phyloP scores from a whole-genome alignment of 2,113 vertebrate species.

The Notothenia rossii region DNA sequence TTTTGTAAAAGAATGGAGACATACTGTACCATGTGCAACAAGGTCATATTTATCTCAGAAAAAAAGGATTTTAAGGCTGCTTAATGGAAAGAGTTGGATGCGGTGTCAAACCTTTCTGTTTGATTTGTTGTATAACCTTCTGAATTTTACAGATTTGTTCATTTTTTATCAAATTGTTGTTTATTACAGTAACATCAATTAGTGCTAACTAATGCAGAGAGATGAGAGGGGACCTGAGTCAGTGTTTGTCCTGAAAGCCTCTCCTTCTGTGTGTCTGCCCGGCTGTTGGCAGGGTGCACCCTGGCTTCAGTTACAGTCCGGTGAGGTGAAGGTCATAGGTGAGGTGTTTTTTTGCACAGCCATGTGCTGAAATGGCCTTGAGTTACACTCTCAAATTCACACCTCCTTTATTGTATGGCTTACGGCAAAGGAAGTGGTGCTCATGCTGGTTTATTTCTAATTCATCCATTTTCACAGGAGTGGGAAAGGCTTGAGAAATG shows the following conservation, averaged over 20 bases:
- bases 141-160: neutral
- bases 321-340: conserved; percentile 60
- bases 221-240: conserved; percentile 34
- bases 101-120: neutral
- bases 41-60: neutral
- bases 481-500: conserved; percentile 14
- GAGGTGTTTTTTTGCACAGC: conserved; percentile 21
- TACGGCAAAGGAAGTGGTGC: neutral
- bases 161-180: neutral
- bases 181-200: neutral
- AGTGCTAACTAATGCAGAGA: neutral
- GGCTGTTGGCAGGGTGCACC: conserved; percentile 38
- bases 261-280: conserved; percentile 25
- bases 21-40: neutral
- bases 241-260: conserved; percentile 50
- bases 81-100: too few species aligned
- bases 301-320: conserved; percentile 54
- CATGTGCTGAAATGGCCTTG: conserved; percentile 19
- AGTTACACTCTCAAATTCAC: conserved; percentile 31
- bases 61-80: neutral
- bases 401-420: conserved; percentile 1
- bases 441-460: conserved; percentile 5
- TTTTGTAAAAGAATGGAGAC: neutral
- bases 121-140: neutral
- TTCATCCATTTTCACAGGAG: conserved; percentile 17